phyloP scores from a whole-genome alignment of 2,888 invertebrate genomes.

The Drosophila anomalata region DNA sequence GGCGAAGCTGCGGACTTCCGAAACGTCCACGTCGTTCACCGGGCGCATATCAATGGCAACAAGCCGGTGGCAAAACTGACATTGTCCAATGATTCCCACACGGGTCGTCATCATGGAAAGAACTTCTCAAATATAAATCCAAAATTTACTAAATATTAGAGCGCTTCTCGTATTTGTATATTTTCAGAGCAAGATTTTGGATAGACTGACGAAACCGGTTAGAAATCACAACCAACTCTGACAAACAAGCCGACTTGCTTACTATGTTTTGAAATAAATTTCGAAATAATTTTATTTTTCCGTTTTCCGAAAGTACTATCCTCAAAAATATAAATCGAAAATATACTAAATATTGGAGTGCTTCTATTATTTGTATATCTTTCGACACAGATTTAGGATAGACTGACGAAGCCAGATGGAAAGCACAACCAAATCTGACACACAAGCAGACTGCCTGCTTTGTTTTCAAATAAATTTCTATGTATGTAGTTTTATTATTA shows the following conservation, averaged over 20 bases:
- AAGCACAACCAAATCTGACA: not conserved
- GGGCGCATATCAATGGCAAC: conserved; percentile 37
- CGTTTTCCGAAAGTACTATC: not conserved
- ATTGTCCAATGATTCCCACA: conserved; percentile 28
- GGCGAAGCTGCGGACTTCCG: not conserved
- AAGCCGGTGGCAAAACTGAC: conserved; percentile 35
- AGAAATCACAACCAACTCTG: not conserved
- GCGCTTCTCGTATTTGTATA: not conserved
- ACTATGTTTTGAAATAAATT: not conserved
- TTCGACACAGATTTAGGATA: not conserved
- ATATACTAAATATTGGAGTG: not conserved
- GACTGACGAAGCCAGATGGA: not conserved
- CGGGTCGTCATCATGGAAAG: conserved; percentile 2
- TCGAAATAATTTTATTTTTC: not conserved
- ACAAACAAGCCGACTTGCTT: not conserved
- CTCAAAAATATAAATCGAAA: not conserved
- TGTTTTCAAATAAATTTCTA: not conserved
- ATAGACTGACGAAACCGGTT: not conserved
- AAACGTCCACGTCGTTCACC: conserved; percentile 6
- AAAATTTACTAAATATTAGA: not conserved
- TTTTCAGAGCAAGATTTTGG: not conserved
- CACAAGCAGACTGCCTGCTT: not conserved
- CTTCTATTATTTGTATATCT: not conserved
- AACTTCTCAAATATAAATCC: not conserved
- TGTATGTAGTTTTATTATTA: not conserved